Percentiles rank a stretch among this genome's conserved stretches.
phyloP scores from a whole-genome alignment of 2,797 vertebrate genomes.

The Enteromius thamalakanensis region DNA sequence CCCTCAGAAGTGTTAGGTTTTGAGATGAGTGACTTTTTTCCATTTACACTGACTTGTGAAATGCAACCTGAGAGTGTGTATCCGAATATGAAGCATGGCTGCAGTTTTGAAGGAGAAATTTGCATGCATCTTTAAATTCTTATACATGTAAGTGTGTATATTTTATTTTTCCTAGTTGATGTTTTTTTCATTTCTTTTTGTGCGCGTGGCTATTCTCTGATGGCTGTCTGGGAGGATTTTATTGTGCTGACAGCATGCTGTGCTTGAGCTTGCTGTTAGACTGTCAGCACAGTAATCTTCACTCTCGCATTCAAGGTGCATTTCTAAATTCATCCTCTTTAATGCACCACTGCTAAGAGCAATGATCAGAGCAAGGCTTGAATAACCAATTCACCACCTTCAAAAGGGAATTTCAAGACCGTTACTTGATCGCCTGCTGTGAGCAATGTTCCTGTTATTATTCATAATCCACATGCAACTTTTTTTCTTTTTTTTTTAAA shows the following conservation, averaged over 20 bases:
- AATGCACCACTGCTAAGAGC: neutral
- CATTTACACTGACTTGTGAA: slow-evolving; percentile 31
- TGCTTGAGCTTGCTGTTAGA: slow-evolving; percentile 10
- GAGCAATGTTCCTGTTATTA: neutral
- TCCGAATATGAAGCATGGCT: neutral
- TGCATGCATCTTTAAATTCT: neutral
- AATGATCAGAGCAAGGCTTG: slow-evolving; percentile 8
- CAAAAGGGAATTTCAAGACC: neutral
- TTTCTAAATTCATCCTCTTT: slow-evolving; percentile 17
- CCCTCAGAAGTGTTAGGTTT: neutral
- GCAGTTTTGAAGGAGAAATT: neutral
- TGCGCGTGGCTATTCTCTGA: neutral
- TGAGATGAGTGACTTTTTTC: slow-evolving; percentile 25
- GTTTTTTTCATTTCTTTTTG: neutral
- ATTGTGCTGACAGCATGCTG: neutral
- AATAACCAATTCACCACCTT: neutral
- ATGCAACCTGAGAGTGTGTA: slow-evolving; percentile 8
- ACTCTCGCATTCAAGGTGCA: neutral
- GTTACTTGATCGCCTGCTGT: neutral
- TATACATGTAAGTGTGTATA: too few species aligned
- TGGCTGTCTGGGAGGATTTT: slow-evolving; percentile 1
- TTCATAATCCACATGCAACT: neutral
- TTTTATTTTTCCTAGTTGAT: neutral
- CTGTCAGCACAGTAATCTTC: slow-evolving; percentile 13
- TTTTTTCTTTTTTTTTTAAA: neutral